These are phyloP conservation scores for Drosophila hamatofila DNA, from an alignment of 2,888 invertebrate genomes.

Conservation along the genomic window DNA sequence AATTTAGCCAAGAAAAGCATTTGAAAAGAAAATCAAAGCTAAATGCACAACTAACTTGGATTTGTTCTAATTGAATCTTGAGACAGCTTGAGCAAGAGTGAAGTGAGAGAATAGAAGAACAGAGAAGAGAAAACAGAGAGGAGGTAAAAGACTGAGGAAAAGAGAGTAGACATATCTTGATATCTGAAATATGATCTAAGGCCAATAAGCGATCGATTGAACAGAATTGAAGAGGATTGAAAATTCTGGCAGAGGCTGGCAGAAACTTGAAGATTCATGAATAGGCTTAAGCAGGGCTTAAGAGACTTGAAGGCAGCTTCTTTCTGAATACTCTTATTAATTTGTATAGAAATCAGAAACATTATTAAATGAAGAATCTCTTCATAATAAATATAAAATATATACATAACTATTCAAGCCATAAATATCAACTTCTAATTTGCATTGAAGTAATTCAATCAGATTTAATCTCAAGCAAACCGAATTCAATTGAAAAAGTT, in stretches of 20 bases:
- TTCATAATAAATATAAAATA: too few species aligned
- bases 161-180: background rate
- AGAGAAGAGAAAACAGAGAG: background rate
- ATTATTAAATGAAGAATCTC: too few species aligned
- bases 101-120: background rate
- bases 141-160: background rate
- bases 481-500: too few species aligned
- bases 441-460: too few species aligned
- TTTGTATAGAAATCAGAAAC: too few species aligned
- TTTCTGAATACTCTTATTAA: too few species aligned
- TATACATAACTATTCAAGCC: too few species aligned
- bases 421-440: too few species aligned
- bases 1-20: slow-evolving; percentile 2
- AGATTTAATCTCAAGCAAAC: too few species aligned
- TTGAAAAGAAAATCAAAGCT: background rate
- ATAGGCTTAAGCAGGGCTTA: background rate
- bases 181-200: background rate
- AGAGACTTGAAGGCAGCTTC: too few species aligned
- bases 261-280: background rate
- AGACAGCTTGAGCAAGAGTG: background rate
- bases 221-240: background rate
- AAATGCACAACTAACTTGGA: background rate
- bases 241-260: background rate
- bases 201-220: background rate
- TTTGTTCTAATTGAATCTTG: background rate